A percentile compares a stretch with the other conserved stretches of the same genome.
These are phyloP conservation scores for Thereva nobilitata DNA, from an alignment of 2,888 invertebrate species.

Conservation along the genomic window DNA sequence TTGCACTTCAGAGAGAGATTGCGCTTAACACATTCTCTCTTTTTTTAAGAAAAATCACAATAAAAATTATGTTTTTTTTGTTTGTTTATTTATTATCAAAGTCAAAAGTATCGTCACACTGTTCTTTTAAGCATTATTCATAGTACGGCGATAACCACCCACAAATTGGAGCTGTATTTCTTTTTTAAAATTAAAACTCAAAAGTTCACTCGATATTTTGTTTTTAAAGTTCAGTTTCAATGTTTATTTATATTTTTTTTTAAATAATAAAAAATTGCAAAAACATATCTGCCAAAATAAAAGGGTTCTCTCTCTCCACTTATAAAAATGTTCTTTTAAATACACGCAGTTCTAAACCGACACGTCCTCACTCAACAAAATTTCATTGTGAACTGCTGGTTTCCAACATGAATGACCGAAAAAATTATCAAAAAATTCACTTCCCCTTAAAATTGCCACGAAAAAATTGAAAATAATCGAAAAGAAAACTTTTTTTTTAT, in stretches of 20 bases:
- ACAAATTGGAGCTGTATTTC: not conserved
- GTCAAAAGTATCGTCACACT: no score
- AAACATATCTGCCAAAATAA: no score
- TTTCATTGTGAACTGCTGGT: conserved; percentile 43
- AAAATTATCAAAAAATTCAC: conserved; percentile 39
- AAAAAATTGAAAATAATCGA: conserved; percentile 1
- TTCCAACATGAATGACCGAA: conserved; percentile 38
- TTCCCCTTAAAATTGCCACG: conserved; percentile 36
- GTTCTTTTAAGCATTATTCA: no score
- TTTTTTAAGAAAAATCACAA: no score
- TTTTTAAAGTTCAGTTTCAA: not conserved
- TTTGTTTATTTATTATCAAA: no score
- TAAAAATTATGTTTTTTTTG: no score
- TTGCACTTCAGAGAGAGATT: no score
- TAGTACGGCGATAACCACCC: not conserved
- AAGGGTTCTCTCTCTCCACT: no score
- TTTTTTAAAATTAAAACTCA: not conserved
- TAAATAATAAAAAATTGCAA: no score
- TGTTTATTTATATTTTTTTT: no score
- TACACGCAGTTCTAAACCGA: conserved; percentile 16
- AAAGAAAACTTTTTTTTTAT: conserved; percentile 13
- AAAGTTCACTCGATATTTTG: not conserved
- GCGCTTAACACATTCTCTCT: no score
- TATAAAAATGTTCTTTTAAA: not conserved
- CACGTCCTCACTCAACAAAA: conserved; percentile 44